phyloP scores from a whole-genome alignment of 2,888 invertebrate species.

The Eueremaeus valkanovi region DNA sequence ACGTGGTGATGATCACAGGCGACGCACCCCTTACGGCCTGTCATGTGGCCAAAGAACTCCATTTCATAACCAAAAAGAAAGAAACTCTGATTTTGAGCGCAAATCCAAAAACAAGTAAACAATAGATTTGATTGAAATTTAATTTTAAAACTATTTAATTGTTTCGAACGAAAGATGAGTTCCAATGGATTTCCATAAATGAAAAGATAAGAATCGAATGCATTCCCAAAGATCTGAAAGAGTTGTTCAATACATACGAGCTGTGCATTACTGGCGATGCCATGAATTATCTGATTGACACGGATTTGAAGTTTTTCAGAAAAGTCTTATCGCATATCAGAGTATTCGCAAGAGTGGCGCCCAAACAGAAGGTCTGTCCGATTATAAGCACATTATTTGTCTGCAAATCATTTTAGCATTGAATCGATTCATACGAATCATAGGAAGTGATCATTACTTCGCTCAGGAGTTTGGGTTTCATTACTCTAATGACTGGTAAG shows the following conservation, averaged over 20 bases:
- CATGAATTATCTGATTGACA: constrained; percentile 64
- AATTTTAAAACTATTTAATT: too few species aligned
- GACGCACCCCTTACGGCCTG: constrained; percentile 99
- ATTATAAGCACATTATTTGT: background rate
- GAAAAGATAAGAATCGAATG: constrained; percentile 50
- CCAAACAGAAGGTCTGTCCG: constrained; percentile 77
- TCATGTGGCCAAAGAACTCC: constrained; percentile 90
- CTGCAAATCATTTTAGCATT: background rate
- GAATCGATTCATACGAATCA: too few species aligned
- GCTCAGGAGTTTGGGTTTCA: constrained; percentile 78
- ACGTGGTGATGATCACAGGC: constrained; percentile 97
- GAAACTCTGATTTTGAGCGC: constrained; percentile 50
- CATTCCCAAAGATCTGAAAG: constrained; percentile 53
- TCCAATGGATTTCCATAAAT: constrained; percentile 55
- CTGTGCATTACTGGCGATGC: constrained; percentile 94
- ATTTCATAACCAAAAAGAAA: constrained; percentile 68
- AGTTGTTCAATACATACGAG: constrained; percentile 71
- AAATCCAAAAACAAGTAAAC: constrained; percentile 12
- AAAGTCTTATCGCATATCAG: constrained; percentile 76
- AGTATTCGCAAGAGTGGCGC: constrained; percentile 94
- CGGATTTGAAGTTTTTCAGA: constrained; percentile 62
- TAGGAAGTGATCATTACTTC: constrained; percentile 83
- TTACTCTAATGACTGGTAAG: constrained; percentile 86
- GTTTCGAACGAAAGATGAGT: background rate
- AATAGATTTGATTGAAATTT: background rate